phyloP scores from a whole-genome alignment of 2,888 invertebrate genomes.

The Electrophaes corylata region DNA sequence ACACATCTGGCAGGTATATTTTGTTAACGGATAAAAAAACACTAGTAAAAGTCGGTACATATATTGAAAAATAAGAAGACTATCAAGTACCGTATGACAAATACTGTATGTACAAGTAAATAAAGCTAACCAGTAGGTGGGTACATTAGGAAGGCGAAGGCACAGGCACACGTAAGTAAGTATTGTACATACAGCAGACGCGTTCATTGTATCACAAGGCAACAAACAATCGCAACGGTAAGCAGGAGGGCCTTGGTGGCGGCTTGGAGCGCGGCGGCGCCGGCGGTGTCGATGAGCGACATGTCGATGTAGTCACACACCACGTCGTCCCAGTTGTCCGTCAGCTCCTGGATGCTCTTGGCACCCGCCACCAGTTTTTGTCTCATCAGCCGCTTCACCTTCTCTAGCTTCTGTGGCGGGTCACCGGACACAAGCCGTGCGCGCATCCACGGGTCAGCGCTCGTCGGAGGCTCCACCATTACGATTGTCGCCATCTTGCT shows the following conservation, averaged over 20 bases:
- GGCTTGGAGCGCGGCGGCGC: not conserved
- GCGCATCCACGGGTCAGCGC: slow-evolving; percentile 47
- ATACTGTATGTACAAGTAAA: too few species aligned
- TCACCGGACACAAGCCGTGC: slow-evolving; percentile 53
- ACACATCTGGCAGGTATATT: too few species aligned
- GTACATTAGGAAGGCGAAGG: too few species aligned
- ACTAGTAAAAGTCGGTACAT: too few species aligned
- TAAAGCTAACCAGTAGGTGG: too few species aligned
- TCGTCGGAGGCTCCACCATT: slow-evolving; percentile 61
- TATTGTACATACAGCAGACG: too few species aligned
- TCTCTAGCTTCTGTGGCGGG: slow-evolving; percentile 52
- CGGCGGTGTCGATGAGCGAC: slow-evolving; percentile 40
- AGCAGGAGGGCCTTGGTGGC: not conserved
- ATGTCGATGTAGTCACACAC: slow-evolving; percentile 74
- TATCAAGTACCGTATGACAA: too few species aligned
- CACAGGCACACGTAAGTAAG: too few species aligned
- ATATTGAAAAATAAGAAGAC: too few species aligned
- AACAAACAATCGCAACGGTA: not conserved
- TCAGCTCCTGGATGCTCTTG: slow-evolving; percentile 64
- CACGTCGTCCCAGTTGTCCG: slow-evolving; percentile 71
- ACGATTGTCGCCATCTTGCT: slow-evolving; percentile 60
- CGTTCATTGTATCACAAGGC: not conserved
- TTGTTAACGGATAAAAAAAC: too few species aligned
- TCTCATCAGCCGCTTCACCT: slow-evolving; percentile 69
- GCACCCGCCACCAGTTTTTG: slow-evolving; percentile 63